phyloP scores from a whole-genome alignment of 1,140 invertebrate genomes.

The Chrysomallon squamiferum region DNA sequence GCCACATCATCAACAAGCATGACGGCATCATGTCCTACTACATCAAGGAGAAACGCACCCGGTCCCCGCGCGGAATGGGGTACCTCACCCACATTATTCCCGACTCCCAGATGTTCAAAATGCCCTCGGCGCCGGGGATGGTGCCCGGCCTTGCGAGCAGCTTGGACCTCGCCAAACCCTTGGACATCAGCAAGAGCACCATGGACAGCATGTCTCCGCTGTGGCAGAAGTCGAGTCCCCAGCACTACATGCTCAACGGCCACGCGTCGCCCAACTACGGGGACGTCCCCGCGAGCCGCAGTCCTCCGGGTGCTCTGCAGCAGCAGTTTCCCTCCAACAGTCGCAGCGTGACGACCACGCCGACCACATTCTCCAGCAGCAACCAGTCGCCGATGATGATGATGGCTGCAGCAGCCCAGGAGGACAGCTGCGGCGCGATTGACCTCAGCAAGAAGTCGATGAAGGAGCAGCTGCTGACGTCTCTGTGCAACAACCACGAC shows the following conservation, averaged over 20 bases:
- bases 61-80: constrained; percentile 54
- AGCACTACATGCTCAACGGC: background rate
- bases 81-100: constrained; percentile 45
- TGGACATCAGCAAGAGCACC: constrained; percentile 30
- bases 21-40: constrained; percentile 59
- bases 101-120: constrained; percentile 45
- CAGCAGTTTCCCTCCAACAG: constrained; percentile 13
- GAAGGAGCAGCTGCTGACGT: constrained; percentile 1
- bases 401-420: constrained; percentile 20
- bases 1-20: constrained; percentile 60
- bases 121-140: constrained; percentile 32
- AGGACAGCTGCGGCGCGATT: constrained; percentile 44
- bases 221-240: background rate
- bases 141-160: constrained; percentile 25
- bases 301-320: constrained; percentile 12
- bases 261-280: constrained; percentile 22
- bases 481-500: background rate
- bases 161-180: constrained; percentile 22
- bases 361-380: constrained; percentile 26
- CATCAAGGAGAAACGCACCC: constrained; percentile 58
- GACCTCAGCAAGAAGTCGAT: constrained; percentile 43
- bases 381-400: constrained; percentile 29
- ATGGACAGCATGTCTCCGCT: constrained; percentile 2
- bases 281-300: constrained; percentile 16
- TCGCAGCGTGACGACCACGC: constrained; percentile 20